These are phyloP conservation scores for Pipistrellus kuhlii DNA, from an alignment of 2,797 vertebrate species.

Conservation along the genomic window DNA sequence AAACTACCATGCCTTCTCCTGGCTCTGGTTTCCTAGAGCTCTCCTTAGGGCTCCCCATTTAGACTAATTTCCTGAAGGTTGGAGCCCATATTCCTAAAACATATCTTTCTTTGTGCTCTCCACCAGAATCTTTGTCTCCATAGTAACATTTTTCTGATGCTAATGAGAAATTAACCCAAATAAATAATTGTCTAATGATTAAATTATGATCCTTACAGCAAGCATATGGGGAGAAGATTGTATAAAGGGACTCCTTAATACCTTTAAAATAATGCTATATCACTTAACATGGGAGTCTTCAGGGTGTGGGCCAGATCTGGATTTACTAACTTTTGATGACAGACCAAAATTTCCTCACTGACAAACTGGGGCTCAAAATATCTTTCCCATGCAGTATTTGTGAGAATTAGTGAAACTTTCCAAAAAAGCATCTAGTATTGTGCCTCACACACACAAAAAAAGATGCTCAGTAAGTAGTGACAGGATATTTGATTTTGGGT, in stretches of 20 bases:
- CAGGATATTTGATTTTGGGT: no score
- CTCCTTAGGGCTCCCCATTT: not conserved
- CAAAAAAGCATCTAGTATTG: not conserved
- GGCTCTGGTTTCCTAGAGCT: not conserved
- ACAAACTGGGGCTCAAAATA: constrained; percentile 23
- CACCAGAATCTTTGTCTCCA: not conserved
- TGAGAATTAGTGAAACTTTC: not conserved
- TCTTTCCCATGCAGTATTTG: not conserved
- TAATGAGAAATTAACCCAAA: not conserved
- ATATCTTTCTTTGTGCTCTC: not conserved
- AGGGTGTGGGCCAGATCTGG: not conserved
- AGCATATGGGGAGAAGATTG: not conserved
- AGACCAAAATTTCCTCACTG: not conserved
- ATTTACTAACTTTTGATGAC: not conserved
- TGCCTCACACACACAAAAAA: not conserved
- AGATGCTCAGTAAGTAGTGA: not conserved
- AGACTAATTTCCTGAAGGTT: not conserved
- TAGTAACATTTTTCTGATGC: not conserved
- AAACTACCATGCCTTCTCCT: not conserved
- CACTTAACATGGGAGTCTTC: not conserved
- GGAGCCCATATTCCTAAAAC: not conserved
- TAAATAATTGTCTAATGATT: constrained; percentile 20
- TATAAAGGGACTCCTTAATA: not conserved
- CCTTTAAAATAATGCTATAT: not conserved
- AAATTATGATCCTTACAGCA: constrained; percentile 25